Conservation (phyloP, 2,113 vertebrate genomes). For the Carassius carassius region DNA sequence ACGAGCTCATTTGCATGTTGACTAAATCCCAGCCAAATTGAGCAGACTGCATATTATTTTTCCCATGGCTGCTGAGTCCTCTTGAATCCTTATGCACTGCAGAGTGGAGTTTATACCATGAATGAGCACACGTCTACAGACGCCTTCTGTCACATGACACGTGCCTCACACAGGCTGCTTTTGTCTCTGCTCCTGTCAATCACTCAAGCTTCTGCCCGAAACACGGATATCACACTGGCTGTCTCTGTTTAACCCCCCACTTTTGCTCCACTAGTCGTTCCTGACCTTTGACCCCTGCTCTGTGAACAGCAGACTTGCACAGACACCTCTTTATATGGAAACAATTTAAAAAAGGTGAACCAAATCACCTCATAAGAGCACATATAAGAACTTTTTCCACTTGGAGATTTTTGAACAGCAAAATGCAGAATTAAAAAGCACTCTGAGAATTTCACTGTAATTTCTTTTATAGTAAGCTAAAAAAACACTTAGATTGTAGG, state of each 20-base stretch:
- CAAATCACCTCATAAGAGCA: neutral
- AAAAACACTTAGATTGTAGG: neutral
- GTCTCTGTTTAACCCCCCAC: conserved; percentile 30
- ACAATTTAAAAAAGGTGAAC: neutral
- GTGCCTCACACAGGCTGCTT: conserved; percentile 39
- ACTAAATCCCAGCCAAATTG: conserved; percentile 24
- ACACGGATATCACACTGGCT: conserved; percentile 28
- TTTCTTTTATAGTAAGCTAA: neutral
- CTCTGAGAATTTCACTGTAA: neutral
- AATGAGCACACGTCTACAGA: neutral
- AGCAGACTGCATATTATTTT: conserved; percentile 37
- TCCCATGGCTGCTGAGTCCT: conserved; percentile 12
- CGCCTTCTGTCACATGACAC: conserved; percentile 36
- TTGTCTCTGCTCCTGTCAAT: conserved; percentile 53
- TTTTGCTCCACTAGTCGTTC: conserved; percentile 17
- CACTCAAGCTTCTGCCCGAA: conserved; percentile 28
- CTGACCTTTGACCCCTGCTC: conserved; percentile 34
- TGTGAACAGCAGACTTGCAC: conserved; percentile 14
- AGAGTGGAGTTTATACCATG: neutral
- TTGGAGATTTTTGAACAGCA: neutral
- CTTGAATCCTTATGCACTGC: neutral
- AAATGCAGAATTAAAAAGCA: neutral
- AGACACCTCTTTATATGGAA: neutral
- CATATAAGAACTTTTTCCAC: neutral
- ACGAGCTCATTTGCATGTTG: conserved; percentile 41